Base-by-base conservation (phyloP, 92 coral and sea anemone species). In the Porites evermanni region DNA sequence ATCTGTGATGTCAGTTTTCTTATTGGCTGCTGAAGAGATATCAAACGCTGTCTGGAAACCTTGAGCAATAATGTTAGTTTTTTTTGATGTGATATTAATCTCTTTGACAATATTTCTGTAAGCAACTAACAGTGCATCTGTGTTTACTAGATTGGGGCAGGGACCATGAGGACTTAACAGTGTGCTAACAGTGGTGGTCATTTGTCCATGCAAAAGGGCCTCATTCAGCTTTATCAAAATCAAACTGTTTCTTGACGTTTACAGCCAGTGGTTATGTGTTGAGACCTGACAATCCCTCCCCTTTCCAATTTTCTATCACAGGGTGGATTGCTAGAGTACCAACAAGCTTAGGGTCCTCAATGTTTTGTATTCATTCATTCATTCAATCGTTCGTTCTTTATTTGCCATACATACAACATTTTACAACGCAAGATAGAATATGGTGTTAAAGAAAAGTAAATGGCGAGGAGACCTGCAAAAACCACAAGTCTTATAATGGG, bases 31-130 rank as follows among this genome's bases (percentile, higher is more conserved):
- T 26, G 61, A 54, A 29, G 80, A 63, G 23, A 89, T 67, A 70
- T 78, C 92, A 84, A 89, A 89, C 4, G 88, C 88, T 12, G 63
- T 59, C 74, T 89, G 68, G 72, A 89, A 84, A 19, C 85, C 92
- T 70, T 72, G 88, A 6, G 77, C 88, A 52, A 63, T 58, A 44
- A 88, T 68, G 17, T 20, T 3, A 47, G 65, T 67, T 20, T 24
- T 26, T 75, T 75, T 88, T 1, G 78, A 21, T 12, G 24, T 20
- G 17, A 72, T 19, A 29, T 88, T 59, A 10, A 82, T 75, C 74
- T 75, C 53, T 81, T 82, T 88, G 0, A 88, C 79, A 29, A 26
- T 12, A 14, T 88, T n/a, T 1, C 66, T 59, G 64, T 88, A 87
- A 24, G 91, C 91, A 65, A 75, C 83, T 13, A 88, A 10, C 64